Evolutionary conservation across 2,113 vertebrate genomes (phyloP), one percentile per base, ranked within the genome.

Genomic region (Channa maculata): DNA sequence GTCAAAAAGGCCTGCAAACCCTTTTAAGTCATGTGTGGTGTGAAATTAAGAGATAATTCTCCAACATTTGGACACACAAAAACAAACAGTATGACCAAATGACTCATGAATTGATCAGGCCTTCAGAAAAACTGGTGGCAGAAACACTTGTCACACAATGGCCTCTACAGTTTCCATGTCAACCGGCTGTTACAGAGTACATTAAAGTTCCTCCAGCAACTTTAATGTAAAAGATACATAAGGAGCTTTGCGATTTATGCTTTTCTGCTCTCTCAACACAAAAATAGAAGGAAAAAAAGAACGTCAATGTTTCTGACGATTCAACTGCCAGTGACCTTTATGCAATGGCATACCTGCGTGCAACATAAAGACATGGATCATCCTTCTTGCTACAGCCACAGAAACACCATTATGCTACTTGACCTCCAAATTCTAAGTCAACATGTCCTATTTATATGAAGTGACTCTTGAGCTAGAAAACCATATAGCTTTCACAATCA

Each of bases 151-250:
- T 83, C 66, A 66, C 50, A 83, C 80, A 69, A 79, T n/a, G 69
- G 62, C 62, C 71, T 79, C 54, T 71, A 86, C 57, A 71, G 87
- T 89, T 91, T 85, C 78, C 82, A 87, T 84, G 86, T 84, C 84
- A 84, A 89, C 86, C 77, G 34, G 75, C 73, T 67, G 62, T 8
- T 48, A 34, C 53, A 5, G 67, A 49, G 54, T 6, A 59, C 62
- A 67, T 69, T 55, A 76, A 73, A 77, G 65, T 53, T 65, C 74
- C 63, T 74, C 52, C 53, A 34, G 55, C 14, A 59, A 60, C 69
- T 70, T 84, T 9, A 53, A 24, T 55, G 37, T 11, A n/a, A 8
- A 64, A 44, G n/a, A 62, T 24, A 6, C 36, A 41, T 43, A 45
- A 61, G 33, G 4, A 33, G 55, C 58, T 62, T 71, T 36, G 34